Base-by-base conservation (phyloP, 2,797 vertebrate genomes). In the Anomalospiza imberbis region DNA sequence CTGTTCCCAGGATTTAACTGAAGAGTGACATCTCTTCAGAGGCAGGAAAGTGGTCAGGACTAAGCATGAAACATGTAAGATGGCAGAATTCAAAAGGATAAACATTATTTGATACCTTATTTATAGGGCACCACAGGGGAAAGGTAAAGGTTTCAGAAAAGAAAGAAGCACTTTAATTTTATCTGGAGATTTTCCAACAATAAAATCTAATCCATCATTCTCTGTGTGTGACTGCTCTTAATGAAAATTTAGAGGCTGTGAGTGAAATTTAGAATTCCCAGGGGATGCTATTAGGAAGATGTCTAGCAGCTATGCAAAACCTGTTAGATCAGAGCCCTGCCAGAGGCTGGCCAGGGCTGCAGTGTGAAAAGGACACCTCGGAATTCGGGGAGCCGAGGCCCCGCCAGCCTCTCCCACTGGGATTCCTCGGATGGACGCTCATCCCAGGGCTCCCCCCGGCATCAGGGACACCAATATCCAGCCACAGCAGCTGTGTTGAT, bases 181-280 rank as follows among this genome's bases (percentile, higher is more conserved):
- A 93, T 95, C 96, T 97, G 97, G 96, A 97, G 95, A 83, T 89
- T 97, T 97, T 97, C 97, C 97, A 98, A 94, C 91, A 94, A 92
- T 94, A 98, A 97, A 97, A 97, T 96, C 95, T 84, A 97, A 97
- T 96, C 96, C 96, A 95, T 97, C 96, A 96, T 93, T 80, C 85
- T 96, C 97, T 88, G 92, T 48, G 82, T 86, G 92, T 95, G 96
- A 96, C 96, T 96, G 96, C 96, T 95, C 95, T 96, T 97, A 96
- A 96, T 97, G 96, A 97, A 97, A 97, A 97, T 94, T 94, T 95
- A 97, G 92, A 96, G 96, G 88, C 96, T 97, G 97, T 57, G 94
- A 96, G 93, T 97, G 96, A 97, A 97, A 97, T 96, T 89, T 93
- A 97, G 96, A 97, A 97, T 96, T 89, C 97, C 91, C 94, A 22